Evolutionary conservation across 2,797 vertebrate species (phyloP), one percentile per base, ranked within the genome.

Genomic region (Melanotaenia maccullochi): DNA sequence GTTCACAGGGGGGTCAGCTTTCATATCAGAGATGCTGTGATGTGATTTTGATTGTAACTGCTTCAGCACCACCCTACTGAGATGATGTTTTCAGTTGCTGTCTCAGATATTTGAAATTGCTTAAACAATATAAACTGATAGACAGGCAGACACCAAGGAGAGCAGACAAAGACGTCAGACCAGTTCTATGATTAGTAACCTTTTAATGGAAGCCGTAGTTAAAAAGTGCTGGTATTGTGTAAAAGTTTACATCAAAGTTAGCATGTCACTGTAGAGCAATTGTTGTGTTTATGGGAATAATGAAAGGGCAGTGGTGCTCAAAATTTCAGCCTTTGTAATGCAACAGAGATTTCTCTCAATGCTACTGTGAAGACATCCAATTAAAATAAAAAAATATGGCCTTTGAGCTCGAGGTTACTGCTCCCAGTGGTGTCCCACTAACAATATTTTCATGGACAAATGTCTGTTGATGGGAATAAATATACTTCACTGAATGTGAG

Each of bases 41-140:
- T 92, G 92, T 92, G 92, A 90, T 94, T 95, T 91, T 92, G 90
- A 92, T 94, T 92, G 88, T 93, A 89, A 91, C 88, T 90, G 87
- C 85, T 91, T 87, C 87, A 82, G 79, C 81, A 89, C 84, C 89
- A 85, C 92, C 94, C 93, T 81, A 92, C 92, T 80, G 86, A 89
- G 87, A 90, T 89, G 82, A 87, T 94, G 88, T 91, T 92, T 93
- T 91, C 83, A 81, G 84, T 82, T 86, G 78, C 75, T 75, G 84
- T 81, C 83, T 88, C 76, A 87, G 77, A 89, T 80, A 76, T 87
- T 87, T 80, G 67, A 89, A 91, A 83, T 85, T 79, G 85, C 83
- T 87, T 89, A 81, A 88, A 90, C 82, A 86, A 80, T 85, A 85
- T 55, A 40, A 85, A 71, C 71, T 70, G 83, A 81, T 75, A 86